These are phyloP conservation scores for Lynx canadensis DNA, from an alignment of 2,113 vertebrate genomes.

Conservation along the genomic window DNA sequence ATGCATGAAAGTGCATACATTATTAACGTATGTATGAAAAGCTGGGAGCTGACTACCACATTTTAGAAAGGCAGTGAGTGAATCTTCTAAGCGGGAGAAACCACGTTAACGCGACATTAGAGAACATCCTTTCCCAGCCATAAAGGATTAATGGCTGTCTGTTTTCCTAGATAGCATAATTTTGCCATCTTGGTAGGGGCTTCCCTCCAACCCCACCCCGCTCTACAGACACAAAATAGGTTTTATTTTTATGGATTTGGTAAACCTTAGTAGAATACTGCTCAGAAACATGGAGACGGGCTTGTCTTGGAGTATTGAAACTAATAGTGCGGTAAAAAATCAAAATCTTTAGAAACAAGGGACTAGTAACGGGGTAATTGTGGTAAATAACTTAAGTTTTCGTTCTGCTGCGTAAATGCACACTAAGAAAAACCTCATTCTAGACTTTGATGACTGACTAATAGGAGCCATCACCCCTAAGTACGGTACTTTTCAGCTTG, in stretches of 20 bases:
- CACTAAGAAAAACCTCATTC: neutral
- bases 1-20: neutral
- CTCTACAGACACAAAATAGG: neutral
- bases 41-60: neutral
- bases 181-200: neutral
- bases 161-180: neutral
- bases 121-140: neutral
- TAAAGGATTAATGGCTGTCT: neutral
- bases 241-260: slow-evolving; percentile 1
- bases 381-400: neutral
- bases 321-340: neutral
- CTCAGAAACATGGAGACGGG: neutral
- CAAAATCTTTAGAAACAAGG: neutral
- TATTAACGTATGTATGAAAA: slow-evolving; percentile 7
- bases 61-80: neutral
- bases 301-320: slow-evolving; percentile 27
- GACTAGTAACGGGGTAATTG: neutral
- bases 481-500: neutral
- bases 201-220: neutral
- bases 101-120: neutral
- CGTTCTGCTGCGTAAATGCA: neutral
- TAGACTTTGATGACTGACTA: neutral
- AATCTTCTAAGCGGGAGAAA: neutral
- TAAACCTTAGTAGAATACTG: neutral
- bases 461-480: neutral